Evolutionary conservation across 2,888 invertebrate genomes (phyloP), one percentile per base, ranked within the genome.

Genomic region (Habrosyne pyritoides): DNA sequence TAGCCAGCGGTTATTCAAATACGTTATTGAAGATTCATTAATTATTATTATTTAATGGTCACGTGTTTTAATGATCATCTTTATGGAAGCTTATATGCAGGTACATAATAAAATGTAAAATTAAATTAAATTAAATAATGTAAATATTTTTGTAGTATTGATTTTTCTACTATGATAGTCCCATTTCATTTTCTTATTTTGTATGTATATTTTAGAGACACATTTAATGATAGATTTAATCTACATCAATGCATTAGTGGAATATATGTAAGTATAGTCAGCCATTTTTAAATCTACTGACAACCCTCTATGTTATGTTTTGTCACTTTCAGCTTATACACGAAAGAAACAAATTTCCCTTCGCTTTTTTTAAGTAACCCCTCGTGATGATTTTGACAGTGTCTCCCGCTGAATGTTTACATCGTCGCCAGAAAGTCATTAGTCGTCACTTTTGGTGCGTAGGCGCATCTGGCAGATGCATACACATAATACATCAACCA

Each of bases 371-470:
- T 73, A 58, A 63, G 18, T 64, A 57, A 68, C 69, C 70, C 63
- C 66, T 75, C 57, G 69, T 86, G 85, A 89, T 87, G 86, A 79
- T 82, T 89, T 84, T 87, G 86, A 88, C 91, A 88, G 84, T 70
- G 64, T 73, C 68, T 65, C 71, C 77, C 78, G 83, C 77, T 79
- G 86, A 89, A 80, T 88, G 87, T 85, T 89, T 86, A 89, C 87
- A 86, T 91, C 91, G 84, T 89, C 91, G 81, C 87, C 77, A 71
- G 75, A 80, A 73, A 82, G 83, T 89, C 91, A 91, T 92, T 91
- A 92, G 92, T 89, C 84, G 85, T 80, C 86, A 82, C 78, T 77
- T 79, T 79, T 68, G 73, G 74, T 75, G 76, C 77, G 77, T 71
- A 64, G 56, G 73, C 81, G 80, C 91, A 91, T 91, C 89, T 92